Percentiles rank a stretch among this genome's conserved stretches.
Conservation (phyloP, 2,888 invertebrate genomes). For the Ennomos fuscantarius region DNA sequence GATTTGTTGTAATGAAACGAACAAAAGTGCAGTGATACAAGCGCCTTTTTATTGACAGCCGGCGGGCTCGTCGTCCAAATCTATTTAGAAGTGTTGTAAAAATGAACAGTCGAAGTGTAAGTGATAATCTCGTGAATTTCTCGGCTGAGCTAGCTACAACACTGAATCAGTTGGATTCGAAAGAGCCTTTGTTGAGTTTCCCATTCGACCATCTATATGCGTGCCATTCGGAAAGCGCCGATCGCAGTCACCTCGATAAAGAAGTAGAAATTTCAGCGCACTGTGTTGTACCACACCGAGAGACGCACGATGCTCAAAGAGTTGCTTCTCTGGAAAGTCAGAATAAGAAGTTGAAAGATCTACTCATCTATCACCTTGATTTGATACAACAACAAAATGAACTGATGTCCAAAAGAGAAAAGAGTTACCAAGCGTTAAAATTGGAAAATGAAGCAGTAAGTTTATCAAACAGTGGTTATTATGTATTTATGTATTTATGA, state of each 20-base stretch:
- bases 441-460: slow-evolving; percentile 93
- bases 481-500: too few species aligned
- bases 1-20: slow-evolving; percentile 68
- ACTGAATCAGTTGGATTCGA: slow-evolving; percentile 73
- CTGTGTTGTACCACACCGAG: slow-evolving; percentile 56
- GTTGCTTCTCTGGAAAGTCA: slow-evolving; percentile 77
- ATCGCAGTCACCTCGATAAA: slow-evolving; percentile 67
- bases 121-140: slow-evolving; percentile 81
- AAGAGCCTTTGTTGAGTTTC: slow-evolving; percentile 85
- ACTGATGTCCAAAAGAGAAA: slow-evolving; percentile 91
- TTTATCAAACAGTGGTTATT: slow-evolving; percentile 17
- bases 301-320: slow-evolving; percentile 63
- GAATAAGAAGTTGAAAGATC: slow-evolving; percentile 90
- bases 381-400: slow-evolving; percentile 96
- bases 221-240: slow-evolving; percentile 80
- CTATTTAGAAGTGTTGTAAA: slow-evolving; percentile 47
- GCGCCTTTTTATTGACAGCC: slow-evolving; percentile 65
- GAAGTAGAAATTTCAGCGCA: slow-evolving; percentile 70
- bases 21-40: slow-evolving; percentile 60
- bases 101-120: slow-evolving; percentile 81
- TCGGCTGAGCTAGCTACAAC: slow-evolving; percentile 70
- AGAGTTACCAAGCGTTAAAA: slow-evolving; percentile 88
- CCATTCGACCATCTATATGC: slow-evolving; percentile 91
- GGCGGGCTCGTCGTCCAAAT: slow-evolving; percentile 70
- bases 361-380: slow-evolving; percentile 93